These are phyloP conservation scores for Turnix velox DNA, from an alignment of 2,113 vertebrate species.

Conservation along the genomic window DNA sequence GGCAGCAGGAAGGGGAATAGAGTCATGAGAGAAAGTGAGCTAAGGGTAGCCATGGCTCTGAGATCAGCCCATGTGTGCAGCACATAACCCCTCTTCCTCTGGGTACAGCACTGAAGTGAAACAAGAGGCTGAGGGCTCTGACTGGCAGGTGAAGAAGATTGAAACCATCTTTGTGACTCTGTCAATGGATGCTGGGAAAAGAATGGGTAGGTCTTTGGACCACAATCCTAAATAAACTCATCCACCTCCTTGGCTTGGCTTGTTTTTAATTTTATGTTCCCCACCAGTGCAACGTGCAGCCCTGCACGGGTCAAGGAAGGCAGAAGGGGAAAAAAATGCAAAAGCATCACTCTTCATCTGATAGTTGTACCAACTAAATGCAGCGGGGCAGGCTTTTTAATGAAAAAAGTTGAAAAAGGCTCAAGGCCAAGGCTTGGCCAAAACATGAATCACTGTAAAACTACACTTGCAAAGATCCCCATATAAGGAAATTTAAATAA, in stretches of 20 bases:
- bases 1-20: neutral
- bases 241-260: rapidly evolving
- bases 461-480: conserved; percentile 14
- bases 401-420: neutral
- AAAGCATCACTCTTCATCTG: neutral
- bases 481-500: conserved; percentile 40
- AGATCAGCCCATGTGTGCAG: neutral
- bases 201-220: neutral
- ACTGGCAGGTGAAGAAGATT: neutral
- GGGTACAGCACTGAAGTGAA: neutral
- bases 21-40: rapidly evolving
- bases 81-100: neutral
- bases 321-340: neutral
- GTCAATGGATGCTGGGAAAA: neutral
- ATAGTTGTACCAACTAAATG: neutral
- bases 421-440: neutral
- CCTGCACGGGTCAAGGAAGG: neutral
- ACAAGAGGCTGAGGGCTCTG: neutral
- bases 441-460: conserved; percentile 27
- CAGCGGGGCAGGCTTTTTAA: neutral
- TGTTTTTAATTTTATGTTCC: rapidly evolving
- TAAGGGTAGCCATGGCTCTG: neutral
- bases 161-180: neutral
- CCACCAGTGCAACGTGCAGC: rapidly evolving
- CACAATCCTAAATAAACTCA: too few species aligned